These are phyloP conservation scores for Chrysotoxum bicinctum DNA, from an alignment of 2,888 invertebrate species.

Conservation along the genomic window DNA sequence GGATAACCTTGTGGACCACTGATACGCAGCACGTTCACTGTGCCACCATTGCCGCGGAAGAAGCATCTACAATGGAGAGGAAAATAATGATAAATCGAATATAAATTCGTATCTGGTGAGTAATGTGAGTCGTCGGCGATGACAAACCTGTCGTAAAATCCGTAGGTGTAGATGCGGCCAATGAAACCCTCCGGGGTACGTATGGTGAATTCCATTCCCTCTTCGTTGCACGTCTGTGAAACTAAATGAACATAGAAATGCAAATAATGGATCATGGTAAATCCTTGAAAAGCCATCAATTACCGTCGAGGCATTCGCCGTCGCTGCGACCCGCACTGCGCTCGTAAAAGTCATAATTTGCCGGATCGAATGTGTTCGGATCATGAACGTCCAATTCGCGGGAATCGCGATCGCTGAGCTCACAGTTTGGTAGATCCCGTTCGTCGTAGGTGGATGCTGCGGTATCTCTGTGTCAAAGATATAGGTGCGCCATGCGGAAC, in stretches of 20 bases:
- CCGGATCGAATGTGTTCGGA: conserved; percentile 92
- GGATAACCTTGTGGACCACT: conserved; percentile 96
- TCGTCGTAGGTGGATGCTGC: conserved; percentile 85
- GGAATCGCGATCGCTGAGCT: conserved; percentile 93
- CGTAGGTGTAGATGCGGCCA: conserved; percentile 95
- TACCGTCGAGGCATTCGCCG: conserved; percentile 93
- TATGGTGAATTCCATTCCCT: conserved; percentile 96
- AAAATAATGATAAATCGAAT: conserved; percentile 41
- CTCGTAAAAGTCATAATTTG: conserved; percentile 93
- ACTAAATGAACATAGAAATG: conserved; percentile 83
- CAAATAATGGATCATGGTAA: conserved; percentile 53
- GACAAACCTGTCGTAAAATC: conserved; percentile 88
- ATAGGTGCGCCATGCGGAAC: conserved; percentile 25
- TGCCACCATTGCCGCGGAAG: conserved; percentile 94
- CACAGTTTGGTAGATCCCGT: conserved; percentile 86
- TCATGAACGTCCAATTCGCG: conserved; percentile 92
- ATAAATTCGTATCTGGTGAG: conserved; percentile 18
- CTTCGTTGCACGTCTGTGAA: conserved; percentile 94
- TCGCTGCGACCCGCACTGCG: conserved; percentile 88
- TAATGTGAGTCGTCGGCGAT: conserved; percentile 37
- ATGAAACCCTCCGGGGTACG: conserved; percentile 94
- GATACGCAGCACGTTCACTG: conserved; percentile 90
- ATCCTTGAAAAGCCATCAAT: conserved; percentile 73
- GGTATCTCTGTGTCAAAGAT: conserved; percentile 82
- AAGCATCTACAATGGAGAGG: conserved; percentile 85